phyloP scores from a whole-genome alignment of 2,113 vertebrate species.

The Phalacrocorax brasilianus region DNA sequence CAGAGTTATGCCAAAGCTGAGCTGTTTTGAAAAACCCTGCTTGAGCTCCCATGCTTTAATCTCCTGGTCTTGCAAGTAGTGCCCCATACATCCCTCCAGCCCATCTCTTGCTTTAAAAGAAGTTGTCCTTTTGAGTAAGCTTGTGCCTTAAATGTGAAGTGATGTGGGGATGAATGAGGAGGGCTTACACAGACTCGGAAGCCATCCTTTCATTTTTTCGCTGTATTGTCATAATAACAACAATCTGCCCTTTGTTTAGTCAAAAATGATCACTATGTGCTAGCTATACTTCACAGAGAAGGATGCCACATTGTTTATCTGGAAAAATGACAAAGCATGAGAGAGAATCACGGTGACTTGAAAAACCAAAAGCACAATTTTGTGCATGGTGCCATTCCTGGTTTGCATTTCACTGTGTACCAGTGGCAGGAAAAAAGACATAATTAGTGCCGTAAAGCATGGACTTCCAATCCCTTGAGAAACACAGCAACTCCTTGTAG shows the following conservation, averaged over 20 bases:
- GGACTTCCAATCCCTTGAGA: neutral
- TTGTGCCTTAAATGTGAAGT: neutral
- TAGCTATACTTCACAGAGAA: conserved; percentile 30
- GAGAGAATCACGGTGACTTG: neutral
- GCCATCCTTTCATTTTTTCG: neutral
- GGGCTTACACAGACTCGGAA: neutral
- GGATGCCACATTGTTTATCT: conserved; percentile 14
- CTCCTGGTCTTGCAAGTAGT: neutral
- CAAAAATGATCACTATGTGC: neutral
- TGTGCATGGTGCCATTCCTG: neutral
- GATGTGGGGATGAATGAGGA: neutral
- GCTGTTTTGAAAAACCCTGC: conserved; percentile 28
- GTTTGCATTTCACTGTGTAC: neutral
- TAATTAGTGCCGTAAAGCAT: neutral
- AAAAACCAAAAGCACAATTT: neutral
- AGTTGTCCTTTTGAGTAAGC: neutral
- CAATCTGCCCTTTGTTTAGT: neutral
- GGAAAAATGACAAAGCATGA: conserved; percentile 20
- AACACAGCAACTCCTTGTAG: neutral
- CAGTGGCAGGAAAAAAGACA: neutral
- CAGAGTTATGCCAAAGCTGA: neutral
- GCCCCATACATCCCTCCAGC: neutral
- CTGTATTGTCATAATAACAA: conserved; percentile 45
- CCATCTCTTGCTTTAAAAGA: neutral
- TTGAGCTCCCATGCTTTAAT: conserved; percentile 9